A percentile compares a stretch with the other conserved stretches of the same genome.
Conservation (phyloP, 2,113 vertebrate species). For the Ochotona curzoniae region DNA sequence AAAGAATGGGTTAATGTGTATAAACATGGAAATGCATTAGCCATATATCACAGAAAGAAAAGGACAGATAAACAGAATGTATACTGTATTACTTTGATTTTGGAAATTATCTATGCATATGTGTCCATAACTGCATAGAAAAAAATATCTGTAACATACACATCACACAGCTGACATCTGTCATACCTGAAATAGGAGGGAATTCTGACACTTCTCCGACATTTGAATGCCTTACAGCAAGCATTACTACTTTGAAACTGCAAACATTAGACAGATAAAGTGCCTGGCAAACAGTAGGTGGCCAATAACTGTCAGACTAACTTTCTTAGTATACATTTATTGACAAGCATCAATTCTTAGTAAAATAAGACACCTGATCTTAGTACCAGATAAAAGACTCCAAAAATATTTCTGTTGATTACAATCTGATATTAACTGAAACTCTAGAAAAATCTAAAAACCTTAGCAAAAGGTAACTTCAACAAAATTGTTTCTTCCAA, state of each 20-base stretch:
- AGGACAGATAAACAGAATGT: background rate
- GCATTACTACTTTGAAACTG: background rate
- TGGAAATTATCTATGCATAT: background rate
- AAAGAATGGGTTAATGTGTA: background rate
- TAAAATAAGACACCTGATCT: background rate
- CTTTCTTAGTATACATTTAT: constrained; percentile 30
- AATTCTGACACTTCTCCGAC: background rate
- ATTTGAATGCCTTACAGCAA: background rate
- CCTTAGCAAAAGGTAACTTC: background rate
- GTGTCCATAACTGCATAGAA: constrained; percentile 17
- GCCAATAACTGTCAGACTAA: background rate
- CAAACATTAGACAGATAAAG: constrained; percentile 22
- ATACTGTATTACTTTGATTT: background rate
- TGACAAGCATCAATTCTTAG: constrained; percentile 32
- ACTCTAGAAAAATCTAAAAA: constrained; percentile 32
- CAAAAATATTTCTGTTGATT: constrained; percentile 8
- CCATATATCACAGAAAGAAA: background rate
- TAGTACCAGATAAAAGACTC: background rate
- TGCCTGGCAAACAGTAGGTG: background rate
- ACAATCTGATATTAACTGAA: background rate
- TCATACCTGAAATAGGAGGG: background rate
- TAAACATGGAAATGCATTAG: background rate
- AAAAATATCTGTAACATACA: constrained; percentile 13
- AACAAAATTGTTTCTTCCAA: background rate
- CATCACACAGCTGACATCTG: background rate